Percentiles rank a stretch among this genome's conserved stretches.
phyloP scores from a whole-genome alignment of 2,888 invertebrate species.

The Syritta pipiens region DNA sequence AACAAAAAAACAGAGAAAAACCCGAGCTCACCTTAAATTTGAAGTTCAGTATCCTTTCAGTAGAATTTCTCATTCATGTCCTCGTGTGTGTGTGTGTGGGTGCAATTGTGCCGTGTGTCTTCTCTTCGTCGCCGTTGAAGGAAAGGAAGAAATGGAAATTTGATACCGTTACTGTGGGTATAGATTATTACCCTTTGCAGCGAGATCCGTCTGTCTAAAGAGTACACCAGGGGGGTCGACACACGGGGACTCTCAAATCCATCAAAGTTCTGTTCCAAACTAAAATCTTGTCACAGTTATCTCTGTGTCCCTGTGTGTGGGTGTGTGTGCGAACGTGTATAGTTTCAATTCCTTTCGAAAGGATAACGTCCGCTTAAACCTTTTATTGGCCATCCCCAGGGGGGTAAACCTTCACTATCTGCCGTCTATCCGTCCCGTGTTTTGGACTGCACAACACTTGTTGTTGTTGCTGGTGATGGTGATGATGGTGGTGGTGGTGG shows the following conservation, averaged over 20 bases:
- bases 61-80: background rate
- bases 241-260: conserved; percentile 23
- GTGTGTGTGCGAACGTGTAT: background rate
- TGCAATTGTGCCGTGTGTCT: background rate
- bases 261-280: conserved; percentile 45
- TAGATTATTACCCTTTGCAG: conserved; percentile 37
- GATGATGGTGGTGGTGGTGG: too few species aligned
- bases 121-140: too few species aligned
- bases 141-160: conserved; percentile 35
- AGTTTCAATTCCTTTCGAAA: conserved; percentile 17
- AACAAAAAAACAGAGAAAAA: background rate
- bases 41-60: conserved; percentile 6
- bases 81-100: background rate
- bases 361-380: conserved; percentile 54
- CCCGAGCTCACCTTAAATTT: background rate
- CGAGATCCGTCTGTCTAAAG: background rate
- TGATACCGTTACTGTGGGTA: conserved; percentile 36
- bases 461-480: background rate
- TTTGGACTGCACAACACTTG: background rate
- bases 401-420: conserved; percentile 1
- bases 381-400: conserved; percentile 55
- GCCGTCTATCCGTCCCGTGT: conserved; percentile 6
- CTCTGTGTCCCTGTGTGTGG: background rate
- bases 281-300: conserved; percentile 51
- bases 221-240: too few species aligned